phyloP scores from a whole-genome alignment of 2,797 vertebrate genomes.

The Tolypeutes matacus region DNA sequence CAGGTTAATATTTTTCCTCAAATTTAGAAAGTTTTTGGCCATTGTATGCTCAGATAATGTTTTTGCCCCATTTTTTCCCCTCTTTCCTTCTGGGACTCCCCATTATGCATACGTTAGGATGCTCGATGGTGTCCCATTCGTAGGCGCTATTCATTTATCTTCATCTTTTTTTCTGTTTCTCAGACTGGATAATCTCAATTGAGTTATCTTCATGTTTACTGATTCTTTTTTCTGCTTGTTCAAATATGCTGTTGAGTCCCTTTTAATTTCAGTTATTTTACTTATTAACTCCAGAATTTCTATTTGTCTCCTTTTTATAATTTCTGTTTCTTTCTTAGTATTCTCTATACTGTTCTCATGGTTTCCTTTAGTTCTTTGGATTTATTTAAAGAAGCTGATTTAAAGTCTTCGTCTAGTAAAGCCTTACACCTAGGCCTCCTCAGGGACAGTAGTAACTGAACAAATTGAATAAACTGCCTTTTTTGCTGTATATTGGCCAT shows the following conservation, averaged over 20 bases:
- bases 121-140: not conserved
- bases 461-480: no score
- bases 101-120: not conserved
- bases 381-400: not conserved
- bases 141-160: not conserved
- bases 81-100: not conserved
- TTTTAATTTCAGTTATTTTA: not conserved
- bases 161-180: no score
- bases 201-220: accelerated
- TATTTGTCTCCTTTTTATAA: not conserved
- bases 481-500: not conserved
- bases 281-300: not conserved
- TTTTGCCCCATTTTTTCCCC: not conserved
- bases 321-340: not conserved
- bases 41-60: not conserved
- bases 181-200: not conserved
- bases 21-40: not conserved
- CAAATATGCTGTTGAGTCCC: not conserved
- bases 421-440: not conserved
- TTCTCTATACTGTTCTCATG: not conserved
- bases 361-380: not conserved
- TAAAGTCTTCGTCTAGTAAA: not conserved
- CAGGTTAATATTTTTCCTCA: not conserved
- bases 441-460: not conserved
- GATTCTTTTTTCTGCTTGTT: not conserved